These are phyloP conservation scores for Germaria angustata DNA, from an alignment of 2,888 invertebrate genomes.

Conservation along the genomic window DNA sequence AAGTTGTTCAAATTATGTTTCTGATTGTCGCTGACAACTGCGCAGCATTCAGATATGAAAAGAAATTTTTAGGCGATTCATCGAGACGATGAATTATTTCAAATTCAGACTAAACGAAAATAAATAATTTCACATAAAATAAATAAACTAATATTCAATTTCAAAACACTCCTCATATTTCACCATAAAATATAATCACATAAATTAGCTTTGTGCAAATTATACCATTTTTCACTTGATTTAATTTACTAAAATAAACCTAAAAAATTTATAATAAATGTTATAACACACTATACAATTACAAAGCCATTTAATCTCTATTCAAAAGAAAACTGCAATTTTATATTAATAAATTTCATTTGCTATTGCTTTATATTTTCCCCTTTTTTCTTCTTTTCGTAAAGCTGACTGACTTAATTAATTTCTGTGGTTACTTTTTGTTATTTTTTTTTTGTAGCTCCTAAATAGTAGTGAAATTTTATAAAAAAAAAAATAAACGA, in stretches of 20 bases:
- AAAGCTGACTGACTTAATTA: constrained; percentile 57
- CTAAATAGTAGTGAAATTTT: constrained; percentile 18
- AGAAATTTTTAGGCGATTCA: too few species aligned
- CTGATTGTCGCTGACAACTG: too few species aligned
- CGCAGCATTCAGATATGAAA: too few species aligned
- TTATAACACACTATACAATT: constrained; percentile 17
- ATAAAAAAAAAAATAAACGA: not conserved
- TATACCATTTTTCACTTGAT: constrained; percentile 41
- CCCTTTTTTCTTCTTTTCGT: constrained; percentile 1
- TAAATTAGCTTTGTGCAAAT: constrained; percentile 26
- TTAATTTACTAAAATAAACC: constrained; percentile 48
- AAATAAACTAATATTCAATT: too few species aligned
- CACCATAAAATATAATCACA: not conserved
- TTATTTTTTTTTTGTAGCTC: constrained; percentile 11
- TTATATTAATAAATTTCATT: constrained; percentile 45
- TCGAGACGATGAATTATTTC: too few species aligned
- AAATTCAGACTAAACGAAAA: not conserved
- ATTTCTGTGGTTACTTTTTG: constrained; percentile 50
- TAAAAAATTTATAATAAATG: constrained; percentile 12
- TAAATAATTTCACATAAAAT: not conserved
- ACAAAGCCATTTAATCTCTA: constrained; percentile 49
- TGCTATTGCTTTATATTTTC: constrained; percentile 4
- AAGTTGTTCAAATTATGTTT: too few species aligned
- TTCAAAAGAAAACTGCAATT: constrained; percentile 24
- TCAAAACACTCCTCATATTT: not conserved